A percentile compares a stretch with the other conserved stretches of the same genome.
phyloP scores from a whole-genome alignment of 2,888 invertebrate species.

The Cataglyphis livida region DNA sequence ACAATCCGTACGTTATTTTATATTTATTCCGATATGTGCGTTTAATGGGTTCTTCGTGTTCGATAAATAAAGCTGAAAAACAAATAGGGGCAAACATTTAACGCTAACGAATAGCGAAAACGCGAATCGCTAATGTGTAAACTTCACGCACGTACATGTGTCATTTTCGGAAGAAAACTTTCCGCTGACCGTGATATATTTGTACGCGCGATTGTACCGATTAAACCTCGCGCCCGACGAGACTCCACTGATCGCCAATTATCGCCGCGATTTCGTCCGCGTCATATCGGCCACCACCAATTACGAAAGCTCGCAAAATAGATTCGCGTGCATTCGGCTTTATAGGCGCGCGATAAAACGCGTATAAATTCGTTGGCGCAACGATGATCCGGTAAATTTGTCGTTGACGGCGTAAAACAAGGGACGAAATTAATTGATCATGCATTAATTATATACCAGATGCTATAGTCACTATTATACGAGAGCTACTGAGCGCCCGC shows the following conservation, averaged over 20 bases:
- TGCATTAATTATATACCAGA: constrained; percentile 67
- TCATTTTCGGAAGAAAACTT: constrained; percentile 36
- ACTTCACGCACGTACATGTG: neutral
- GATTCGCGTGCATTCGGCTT: constrained; percentile 51
- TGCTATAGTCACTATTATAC: constrained; percentile 35
- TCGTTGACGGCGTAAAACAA: constrained; percentile 67
- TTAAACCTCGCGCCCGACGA: constrained; percentile 15
- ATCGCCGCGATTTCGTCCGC: constrained; percentile 42
- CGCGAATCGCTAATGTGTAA: neutral
- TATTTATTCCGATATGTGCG: constrained; percentile 22
- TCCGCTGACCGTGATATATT: constrained; percentile 30
- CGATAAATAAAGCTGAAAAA: constrained; percentile 41
- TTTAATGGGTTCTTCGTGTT: constrained; percentile 38
- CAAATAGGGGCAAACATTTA: constrained; percentile 10
- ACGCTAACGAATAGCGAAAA: constrained; percentile 28
- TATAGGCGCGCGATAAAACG: constrained; percentile 38
- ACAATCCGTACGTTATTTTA: constrained; percentile 7
- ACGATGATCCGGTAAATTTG: constrained; percentile 60
- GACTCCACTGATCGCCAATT: constrained; percentile 38
- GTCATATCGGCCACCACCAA: constrained; percentile 50
- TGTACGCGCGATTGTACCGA: constrained; percentile 20
- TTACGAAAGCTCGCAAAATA: constrained; percentile 40
- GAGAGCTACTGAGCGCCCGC: constrained; percentile 16
- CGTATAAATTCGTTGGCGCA: constrained; percentile 36
- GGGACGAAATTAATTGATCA: constrained; percentile 68